These are phyloP conservation scores for Lates japonicus DNA, from an alignment of 2,797 vertebrate species.

Conservation along the genomic window DNA sequence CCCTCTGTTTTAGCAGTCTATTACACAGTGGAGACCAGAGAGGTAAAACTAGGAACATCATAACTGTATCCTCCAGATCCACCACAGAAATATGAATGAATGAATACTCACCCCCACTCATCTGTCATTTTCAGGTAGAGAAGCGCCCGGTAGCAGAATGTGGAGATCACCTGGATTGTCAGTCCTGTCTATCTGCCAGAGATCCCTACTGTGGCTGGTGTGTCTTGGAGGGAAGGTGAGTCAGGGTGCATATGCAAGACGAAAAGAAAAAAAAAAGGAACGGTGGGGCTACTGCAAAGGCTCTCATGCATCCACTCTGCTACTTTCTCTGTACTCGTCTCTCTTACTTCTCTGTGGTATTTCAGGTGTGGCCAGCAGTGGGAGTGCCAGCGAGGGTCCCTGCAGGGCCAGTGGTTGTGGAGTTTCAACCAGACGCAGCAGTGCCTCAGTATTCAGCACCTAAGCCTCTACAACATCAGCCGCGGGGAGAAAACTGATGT, in stretches of 20 bases:
- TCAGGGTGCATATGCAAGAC: constrained; percentile 1
- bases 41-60: not conserved
- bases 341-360: constrained; percentile 3
- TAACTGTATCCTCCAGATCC: not conserved
- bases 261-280: not conserved
- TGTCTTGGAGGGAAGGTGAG: constrained; percentile 94
- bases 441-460: constrained; percentile 88
- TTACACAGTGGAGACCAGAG: not conserved
- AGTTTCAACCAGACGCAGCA: constrained; percentile 89
- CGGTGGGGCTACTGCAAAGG: not conserved
- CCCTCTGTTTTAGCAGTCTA: too few species aligned
- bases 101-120: not conserved
- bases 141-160: constrained; percentile 95
- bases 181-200: constrained; percentile 90
- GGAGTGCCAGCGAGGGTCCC: constrained; percentile 88
- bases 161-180: constrained; percentile 90
- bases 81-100: not conserved
- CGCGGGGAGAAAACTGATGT: constrained; percentile 91
- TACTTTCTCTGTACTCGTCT: constrained; percentile 1
- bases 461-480: constrained; percentile 94
- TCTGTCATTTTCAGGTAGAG: constrained; percentile 86
- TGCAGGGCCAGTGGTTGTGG: constrained; percentile 93
- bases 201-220: constrained; percentile 99
- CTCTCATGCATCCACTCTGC: not conserved
- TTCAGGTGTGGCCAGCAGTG: constrained; percentile 90